Evolutionary conservation across 2,113 vertebrate genomes (phyloP).

Genomic region (Hystrix brachyura): DNA sequence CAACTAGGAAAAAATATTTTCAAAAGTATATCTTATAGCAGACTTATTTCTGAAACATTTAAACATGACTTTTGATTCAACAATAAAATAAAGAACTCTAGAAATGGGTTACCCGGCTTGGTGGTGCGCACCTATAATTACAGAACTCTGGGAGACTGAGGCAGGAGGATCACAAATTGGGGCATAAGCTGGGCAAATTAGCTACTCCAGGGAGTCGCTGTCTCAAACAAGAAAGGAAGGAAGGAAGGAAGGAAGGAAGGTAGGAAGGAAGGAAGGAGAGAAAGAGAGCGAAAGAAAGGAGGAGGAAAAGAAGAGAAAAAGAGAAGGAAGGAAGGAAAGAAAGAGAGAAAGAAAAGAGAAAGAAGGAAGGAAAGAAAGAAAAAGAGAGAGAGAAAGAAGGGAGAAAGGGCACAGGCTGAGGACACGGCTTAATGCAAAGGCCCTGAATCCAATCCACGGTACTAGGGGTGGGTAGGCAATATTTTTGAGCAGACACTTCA

Average conservation of each 20-base stretch:
- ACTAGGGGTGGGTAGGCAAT: no score
- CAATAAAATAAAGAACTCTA: not conserved
- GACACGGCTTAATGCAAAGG: not conserved
- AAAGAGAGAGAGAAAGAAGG: not conserved
- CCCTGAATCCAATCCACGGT: not conserved
- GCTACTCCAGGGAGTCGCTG: not conserved
- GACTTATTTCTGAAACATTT: not conserved
- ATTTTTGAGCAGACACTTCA: not conserved
- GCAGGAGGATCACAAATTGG: not conserved
- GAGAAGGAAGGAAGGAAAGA: no score
- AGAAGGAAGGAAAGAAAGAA: not conserved
- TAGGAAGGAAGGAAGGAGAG: no score
- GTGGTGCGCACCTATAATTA: not conserved
- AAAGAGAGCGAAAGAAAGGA: no score
- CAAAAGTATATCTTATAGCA: not conserved
- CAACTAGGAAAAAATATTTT: conserved; percentile 19
- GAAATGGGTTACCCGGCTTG: not conserved
- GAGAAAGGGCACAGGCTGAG: not conserved
- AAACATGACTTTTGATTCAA: not conserved
- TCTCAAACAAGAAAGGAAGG: not conserved
- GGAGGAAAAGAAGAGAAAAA: not conserved
- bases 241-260: no score
- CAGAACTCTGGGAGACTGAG: not conserved
- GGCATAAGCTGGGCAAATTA: not conserved
- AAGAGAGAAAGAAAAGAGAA: not conserved